A percentile compares a stretch with the other conserved stretches of the same genome.
Evolutionary conservation across 2,113 vertebrate species (phyloP).

Genomic region (Peromyscus leucopus): DNA sequence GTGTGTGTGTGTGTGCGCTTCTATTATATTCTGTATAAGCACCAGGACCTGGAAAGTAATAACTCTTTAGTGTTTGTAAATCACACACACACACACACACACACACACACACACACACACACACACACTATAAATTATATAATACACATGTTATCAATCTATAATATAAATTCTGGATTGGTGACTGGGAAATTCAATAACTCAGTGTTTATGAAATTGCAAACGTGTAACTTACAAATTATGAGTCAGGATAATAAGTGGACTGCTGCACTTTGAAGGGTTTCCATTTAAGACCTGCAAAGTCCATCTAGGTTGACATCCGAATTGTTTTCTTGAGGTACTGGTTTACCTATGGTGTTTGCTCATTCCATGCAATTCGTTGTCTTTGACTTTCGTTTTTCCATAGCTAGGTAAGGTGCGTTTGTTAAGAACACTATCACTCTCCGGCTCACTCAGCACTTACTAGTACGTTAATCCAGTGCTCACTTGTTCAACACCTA

Average conservation of each 20-base stretch:
- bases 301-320: not conserved
- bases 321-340: not conserved
- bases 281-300: not conserved
- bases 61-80: conserved; percentile 38
- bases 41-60: conserved; percentile 56
- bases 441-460: not conserved
- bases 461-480: not conserved
- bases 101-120: not conserved
- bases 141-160: not conserved
- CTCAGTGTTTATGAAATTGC: conserved; percentile 36
- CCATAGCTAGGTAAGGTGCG: not conserved
- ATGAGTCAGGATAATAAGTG: conserved; percentile 20
- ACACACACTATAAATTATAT: not conserved
- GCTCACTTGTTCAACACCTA: not conserved
- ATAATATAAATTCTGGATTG: conserved; percentile 3
- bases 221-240: not conserved
- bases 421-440: not conserved
- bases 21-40: conserved; percentile 12
- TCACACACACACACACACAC: not conserved
- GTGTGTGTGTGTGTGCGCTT: too few relatives aligned
- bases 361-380: not conserved
- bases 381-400: not conserved
- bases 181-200: conserved; percentile 51
- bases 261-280: not conserved
- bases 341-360: conserved; percentile 15